Conservation (phyloP, 2,113 vertebrate species). For the Clarias magur region DNA sequence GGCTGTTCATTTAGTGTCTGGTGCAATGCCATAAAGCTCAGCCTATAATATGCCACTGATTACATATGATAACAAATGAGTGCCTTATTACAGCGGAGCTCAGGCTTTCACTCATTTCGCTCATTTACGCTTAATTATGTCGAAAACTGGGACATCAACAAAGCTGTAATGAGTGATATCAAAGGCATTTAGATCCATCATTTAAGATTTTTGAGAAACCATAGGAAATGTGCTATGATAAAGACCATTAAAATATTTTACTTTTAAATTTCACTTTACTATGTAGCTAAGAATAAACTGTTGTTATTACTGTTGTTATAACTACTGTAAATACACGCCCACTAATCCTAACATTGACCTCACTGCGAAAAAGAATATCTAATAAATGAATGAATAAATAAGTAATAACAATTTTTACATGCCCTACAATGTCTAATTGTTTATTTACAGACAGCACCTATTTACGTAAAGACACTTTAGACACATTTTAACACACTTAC, state of each 20-base stretch:
- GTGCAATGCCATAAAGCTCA: not conserved
- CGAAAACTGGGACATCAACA: constrained; percentile 53
- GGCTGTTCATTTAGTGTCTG: not conserved
- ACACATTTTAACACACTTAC: constrained; percentile 14
- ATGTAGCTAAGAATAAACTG: no score
- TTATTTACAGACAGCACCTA: not conserved
- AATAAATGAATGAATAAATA: not conserved
- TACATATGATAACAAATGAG: not conserved
- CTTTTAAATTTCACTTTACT: no score
- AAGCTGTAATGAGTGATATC: constrained; percentile 55
- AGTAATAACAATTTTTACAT: no score
- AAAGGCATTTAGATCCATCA: constrained; percentile 52
- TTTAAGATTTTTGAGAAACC: constrained; percentile 53
- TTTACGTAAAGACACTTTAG: not conserved
- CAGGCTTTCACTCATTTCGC: constrained; percentile 51
- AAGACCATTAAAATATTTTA: constrained; percentile 19
- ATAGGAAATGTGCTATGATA: constrained; percentile 51
- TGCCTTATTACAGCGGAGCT: not conserved
- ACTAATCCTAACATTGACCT: not conserved
- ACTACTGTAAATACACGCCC: not conserved
- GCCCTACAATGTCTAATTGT: not conserved
- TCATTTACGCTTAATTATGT: constrained; percentile 35
- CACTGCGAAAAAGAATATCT: not conserved
- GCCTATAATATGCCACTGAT: not conserved
- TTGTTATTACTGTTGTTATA: no score